Evolutionary conservation across 2,888 invertebrate genomes (phyloP).

Genomic region (Protonemura montana): DNA sequence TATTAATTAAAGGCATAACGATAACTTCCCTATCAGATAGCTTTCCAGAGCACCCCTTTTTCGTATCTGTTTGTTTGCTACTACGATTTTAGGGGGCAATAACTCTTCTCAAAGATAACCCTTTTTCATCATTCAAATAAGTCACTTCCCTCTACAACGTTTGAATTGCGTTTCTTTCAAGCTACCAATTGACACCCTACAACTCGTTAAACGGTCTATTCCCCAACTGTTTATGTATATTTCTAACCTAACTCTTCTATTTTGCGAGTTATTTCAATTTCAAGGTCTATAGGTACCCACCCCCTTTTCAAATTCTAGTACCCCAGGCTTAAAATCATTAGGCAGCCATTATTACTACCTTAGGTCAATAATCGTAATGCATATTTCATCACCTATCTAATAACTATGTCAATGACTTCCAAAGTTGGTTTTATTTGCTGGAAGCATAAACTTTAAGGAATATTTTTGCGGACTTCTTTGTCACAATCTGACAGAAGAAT

Average conservation of each 20-base stretch:
- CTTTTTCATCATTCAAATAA: neutral
- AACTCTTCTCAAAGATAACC: neutral
- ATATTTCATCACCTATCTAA: neutral
- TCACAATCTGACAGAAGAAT: neutral
- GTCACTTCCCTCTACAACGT: neutral
- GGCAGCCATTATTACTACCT: neutral
- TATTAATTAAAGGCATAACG: neutral
- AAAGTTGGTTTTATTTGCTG: neutral
- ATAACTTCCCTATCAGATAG: no score
- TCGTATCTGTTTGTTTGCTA: no score
- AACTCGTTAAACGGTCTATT: neutral
- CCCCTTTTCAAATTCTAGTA: neutral
- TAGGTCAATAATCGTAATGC: neutral
- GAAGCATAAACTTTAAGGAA: neutral
- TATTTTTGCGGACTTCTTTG: neutral
- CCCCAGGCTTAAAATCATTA: neutral
- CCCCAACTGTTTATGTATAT: neutral
- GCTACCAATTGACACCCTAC: neutral
- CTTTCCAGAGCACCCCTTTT: no score
- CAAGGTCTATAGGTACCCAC: neutral
- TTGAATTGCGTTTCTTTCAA: neutral
- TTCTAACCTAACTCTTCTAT: slow-evolving; percentile 2
- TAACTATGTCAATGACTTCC: neutral
- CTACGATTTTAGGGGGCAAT: no score
- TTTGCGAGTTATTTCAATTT: neutral